Evolutionary conservation across 2,113 vertebrate species (phyloP).

Genomic region (Petromus typicus): DNA sequence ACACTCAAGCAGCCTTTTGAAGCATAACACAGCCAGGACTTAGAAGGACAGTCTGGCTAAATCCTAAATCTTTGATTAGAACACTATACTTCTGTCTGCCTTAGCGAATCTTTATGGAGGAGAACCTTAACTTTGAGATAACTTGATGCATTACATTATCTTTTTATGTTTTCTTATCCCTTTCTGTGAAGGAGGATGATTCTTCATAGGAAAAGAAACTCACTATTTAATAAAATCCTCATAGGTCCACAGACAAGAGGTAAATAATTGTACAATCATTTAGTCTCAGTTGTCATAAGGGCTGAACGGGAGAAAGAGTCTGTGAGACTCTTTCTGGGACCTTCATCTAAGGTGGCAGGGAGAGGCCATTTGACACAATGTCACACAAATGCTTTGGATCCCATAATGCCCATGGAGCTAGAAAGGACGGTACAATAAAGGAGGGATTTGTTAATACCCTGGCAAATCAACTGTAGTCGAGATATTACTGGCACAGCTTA

Average conservation of each 20-base stretch:
- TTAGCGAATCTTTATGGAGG: not conserved
- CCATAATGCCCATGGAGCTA: not conserved
- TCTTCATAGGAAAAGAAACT: not conserved
- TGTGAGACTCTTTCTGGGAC: not conserved
- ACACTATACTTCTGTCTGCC: not conserved
- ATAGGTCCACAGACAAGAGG: not conserved
- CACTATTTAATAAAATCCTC: not conserved
- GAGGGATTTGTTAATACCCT: not conserved
- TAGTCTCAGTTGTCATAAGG: not conserved
- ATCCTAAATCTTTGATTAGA: not conserved
- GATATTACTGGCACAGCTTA: not conserved
- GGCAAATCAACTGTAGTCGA: not conserved
- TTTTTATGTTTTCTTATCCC: conserved; percentile 18
- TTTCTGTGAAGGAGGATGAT: not conserved
- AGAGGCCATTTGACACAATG: not conserved
- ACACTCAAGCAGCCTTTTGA: not conserved
- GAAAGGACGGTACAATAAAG: not conserved
- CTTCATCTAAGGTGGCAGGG: not conserved
- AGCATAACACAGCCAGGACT: not conserved
- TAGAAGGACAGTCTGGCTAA: not conserved
- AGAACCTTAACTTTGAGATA: not conserved
- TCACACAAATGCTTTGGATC: not conserved
- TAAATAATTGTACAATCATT: conserved; percentile 7
- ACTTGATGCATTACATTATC: not conserved
- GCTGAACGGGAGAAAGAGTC: not conserved